A percentile compares a stretch with the other conserved stretches of the same genome.
Evolutionary conservation across 2,797 vertebrate genomes (phyloP).

Genomic region (Gobio occitaniae): DNA sequence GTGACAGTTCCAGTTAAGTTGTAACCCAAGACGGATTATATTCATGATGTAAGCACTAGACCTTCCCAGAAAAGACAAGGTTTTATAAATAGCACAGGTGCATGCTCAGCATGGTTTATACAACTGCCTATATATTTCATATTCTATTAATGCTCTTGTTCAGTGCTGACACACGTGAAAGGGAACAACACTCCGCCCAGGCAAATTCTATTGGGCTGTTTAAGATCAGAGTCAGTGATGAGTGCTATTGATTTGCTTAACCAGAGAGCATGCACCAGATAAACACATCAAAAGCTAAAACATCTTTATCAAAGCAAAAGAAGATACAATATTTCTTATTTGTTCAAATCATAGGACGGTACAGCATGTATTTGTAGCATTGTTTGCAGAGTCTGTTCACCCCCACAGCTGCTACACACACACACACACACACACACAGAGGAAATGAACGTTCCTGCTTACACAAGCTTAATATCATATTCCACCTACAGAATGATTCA

Average conservation of each 20-base stretch:
- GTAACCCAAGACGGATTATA: slow-evolving; percentile 45
- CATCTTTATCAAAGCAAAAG: not conserved
- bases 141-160: slow-evolving; percentile 11
- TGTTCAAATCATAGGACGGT: not conserved
- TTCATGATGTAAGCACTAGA: slow-evolving; percentile 36
- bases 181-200: not conserved
- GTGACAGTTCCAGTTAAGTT: not conserved
- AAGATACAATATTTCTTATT: not conserved
- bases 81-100: slow-evolving; percentile 54
- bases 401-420: not conserved
- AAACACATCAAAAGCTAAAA: not conserved
- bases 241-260: slow-evolving; percentile 5
- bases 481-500: not conserved
- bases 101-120: slow-evolving; percentile 44
- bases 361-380: not conserved
- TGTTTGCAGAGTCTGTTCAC: not conserved
- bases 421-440: not conserved
- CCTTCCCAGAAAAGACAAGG: slow-evolving; percentile 35
- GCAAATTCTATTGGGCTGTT: not conserved
- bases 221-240: not conserved
- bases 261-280: not conserved
- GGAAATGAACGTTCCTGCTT: slow-evolving; percentile 21
- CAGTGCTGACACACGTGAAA: not conserved
- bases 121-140: slow-evolving; percentile 15
- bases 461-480: slow-evolving; percentile 34